Base-by-base conservation (phyloP, 2,797 vertebrate species). In the Myotis myotis region DNA sequence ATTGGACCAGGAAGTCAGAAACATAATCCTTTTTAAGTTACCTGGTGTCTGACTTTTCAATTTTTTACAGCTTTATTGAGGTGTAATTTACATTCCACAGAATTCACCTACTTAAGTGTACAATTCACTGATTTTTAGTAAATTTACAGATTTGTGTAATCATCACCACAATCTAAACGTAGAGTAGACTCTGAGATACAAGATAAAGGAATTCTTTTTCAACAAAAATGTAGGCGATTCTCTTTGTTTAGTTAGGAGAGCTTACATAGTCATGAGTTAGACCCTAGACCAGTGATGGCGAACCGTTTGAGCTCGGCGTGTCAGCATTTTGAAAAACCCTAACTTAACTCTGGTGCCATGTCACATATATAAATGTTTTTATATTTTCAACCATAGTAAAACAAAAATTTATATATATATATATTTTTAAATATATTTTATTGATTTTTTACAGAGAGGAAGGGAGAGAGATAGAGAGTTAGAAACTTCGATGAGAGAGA, bases 11-110 rank as follows among this genome's bases (percentile, higher is more conserved):
- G 9, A 5, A 81, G 25, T 62, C 78, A 81, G 49, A 76, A 92
- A 38, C 2, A 20, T 4, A 60, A 49, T 51, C 28, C 5, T 64
- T 84, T 75, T 66, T 70, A 19, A 76, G 12, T 41, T 30, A 75
- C 12, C 64, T 44, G 17, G 51, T 72, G 13, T 68, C 30, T 68
- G 74, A 30, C 13, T 33, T 89, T 33, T 86, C 22, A 75, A 41
- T 90, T 84, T 76, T 95, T 72, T n/a, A 53, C 49, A 16, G 62
- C n/a, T 91, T 81, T 78, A 76, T 33, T 78, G n/a, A 57, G 22
- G 12, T 76, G 2, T 19, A 33, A 81, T 79, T 78, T 81, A 41
- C 33, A 71, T 66, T 30, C 19, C 28, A 57, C 71, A 82, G 83
- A 89, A 64, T 22, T 70, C 38, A 8, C 36, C 28, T 72, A 5